Percentiles rank a stretch among this genome's conserved stretches.
Evolutionary conservation across 2,113 vertebrate genomes (phyloP).

Genomic region (Thinocorus orbignyianus): DNA sequence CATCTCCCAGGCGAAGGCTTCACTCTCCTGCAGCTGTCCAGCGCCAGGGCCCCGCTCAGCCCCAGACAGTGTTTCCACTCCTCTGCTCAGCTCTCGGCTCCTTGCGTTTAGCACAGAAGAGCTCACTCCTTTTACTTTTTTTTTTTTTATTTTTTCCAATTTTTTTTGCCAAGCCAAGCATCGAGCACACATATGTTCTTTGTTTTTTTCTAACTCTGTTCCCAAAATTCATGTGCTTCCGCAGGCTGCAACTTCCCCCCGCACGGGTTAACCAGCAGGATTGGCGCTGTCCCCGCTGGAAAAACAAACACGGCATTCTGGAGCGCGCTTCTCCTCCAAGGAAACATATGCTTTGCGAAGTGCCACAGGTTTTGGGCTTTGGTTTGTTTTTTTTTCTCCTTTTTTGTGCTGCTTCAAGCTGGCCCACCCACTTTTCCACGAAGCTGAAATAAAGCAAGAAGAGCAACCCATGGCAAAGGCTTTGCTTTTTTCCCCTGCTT

Average conservation of each 20-base stretch:
- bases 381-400: not conserved
- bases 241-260: not conserved
- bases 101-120: not conserved
- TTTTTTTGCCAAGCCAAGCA: not conserved
- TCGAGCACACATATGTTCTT: slow-evolving; percentile 31
- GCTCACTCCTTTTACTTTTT: not conserved
- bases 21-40: not conserved
- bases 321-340: not conserved
- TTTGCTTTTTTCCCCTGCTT: not conserved
- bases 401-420: slow-evolving; percentile 3
- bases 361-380: not conserved
- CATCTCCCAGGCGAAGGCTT: not conserved
- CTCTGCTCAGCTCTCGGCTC: not conserved
- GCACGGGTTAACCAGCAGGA: not conserved
- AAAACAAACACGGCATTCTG: not conserved
- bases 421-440: not conserved
- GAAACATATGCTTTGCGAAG: not conserved
- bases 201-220: not conserved
- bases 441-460: slow-evolving; percentile 20
- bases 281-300: not conserved
- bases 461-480: not conserved
- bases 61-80: not conserved
- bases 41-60: not conserved
- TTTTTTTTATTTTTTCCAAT: too few species aligned
- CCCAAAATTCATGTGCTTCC: slow-evolving; percentile 4